A percentile compares a stretch with the other conserved stretches of the same genome.
These are phyloP conservation scores for Micromys minutus DNA, from an alignment of 2,113 vertebrate genomes.

Conservation along the genomic window DNA sequence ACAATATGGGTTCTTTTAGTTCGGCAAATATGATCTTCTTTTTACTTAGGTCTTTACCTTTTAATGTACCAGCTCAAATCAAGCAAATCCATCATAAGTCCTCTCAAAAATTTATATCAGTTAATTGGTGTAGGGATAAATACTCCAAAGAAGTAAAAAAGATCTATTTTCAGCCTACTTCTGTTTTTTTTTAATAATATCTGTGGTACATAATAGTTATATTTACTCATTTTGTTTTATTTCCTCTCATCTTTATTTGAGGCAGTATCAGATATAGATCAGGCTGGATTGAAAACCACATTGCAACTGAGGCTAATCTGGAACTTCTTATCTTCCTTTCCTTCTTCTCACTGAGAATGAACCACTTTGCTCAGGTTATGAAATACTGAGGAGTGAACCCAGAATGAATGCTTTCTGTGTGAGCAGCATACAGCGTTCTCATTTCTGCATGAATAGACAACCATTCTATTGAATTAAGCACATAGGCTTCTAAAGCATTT, in stretches of 20 bases:
- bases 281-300: neutral
- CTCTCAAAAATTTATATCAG: neutral
- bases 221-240: neutral
- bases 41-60: neutral
- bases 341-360: neutral
- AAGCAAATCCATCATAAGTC: neutral
- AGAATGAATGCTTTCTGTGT: neutral
- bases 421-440: too few species aligned
- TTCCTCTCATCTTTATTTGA: too few species aligned
- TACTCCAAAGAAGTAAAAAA: neutral
- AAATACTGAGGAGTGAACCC: too few species aligned
- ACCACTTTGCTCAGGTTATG: neutral
- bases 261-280: neutral
- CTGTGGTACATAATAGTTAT: neutral
- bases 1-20: neutral
- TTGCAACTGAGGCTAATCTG: neutral
- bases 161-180: neutral
- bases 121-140: conserved; percentile 1
- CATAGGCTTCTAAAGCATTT: neutral
- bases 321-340: neutral
- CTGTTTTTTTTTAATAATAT: neutral
- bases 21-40: neutral
- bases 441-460: neutral
- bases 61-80: neutral
- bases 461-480: neutral